A percentile compares a stretch with the other conserved stretches of the same genome.
These are phyloP conservation scores for Perithous albicinctus DNA, from an alignment of 2,888 invertebrate genomes.

Conservation along the genomic window DNA sequence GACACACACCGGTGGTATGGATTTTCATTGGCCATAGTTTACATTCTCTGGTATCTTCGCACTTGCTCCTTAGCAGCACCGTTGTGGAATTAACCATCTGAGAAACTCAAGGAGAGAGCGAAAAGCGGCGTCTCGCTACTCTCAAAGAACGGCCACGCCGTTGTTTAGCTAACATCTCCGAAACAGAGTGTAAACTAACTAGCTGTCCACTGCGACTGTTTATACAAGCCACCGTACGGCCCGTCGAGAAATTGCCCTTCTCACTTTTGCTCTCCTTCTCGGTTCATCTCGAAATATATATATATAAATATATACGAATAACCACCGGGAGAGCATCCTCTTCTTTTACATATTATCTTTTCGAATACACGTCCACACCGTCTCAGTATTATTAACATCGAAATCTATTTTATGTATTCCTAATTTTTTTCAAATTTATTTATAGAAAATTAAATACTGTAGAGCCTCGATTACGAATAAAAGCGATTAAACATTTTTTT, in stretches of 20 bases:
- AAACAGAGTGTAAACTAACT: conserved; percentile 83
- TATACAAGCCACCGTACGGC: conserved; percentile 76
- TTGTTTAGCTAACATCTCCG: conserved; percentile 82
- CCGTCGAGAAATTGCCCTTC: conserved; percentile 67
- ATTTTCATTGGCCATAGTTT: conserved; percentile 26
- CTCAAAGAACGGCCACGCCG: conserved; percentile 76
- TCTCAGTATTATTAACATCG: conserved; percentile 3
- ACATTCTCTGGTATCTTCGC: conserved; percentile 36
- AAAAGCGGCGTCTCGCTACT: conserved; percentile 70
- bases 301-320: no score
- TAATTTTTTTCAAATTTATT: conserved; percentile 9
- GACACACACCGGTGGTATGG: conserved; percentile 34
- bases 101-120: conserved; percentile 18
- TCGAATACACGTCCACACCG: conserved; percentile 10
- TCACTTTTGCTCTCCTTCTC: conserved; percentile 3
- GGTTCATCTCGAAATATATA: conserved; percentile 17
- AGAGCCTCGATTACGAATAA: no score
- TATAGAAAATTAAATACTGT: not conserved
- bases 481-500: no score
- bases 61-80: conserved; percentile 4
- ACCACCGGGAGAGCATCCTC: conserved; percentile 11
- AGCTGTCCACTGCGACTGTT: conserved; percentile 79
- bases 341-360: not conserved
- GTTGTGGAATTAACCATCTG: conserved; percentile 30
- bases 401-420: not conserved